Evolutionary conservation across 1,140 invertebrate species (phyloP), one percentile per base, ranked within the genome.

Genomic region (Caerostris extrusa): DNA sequence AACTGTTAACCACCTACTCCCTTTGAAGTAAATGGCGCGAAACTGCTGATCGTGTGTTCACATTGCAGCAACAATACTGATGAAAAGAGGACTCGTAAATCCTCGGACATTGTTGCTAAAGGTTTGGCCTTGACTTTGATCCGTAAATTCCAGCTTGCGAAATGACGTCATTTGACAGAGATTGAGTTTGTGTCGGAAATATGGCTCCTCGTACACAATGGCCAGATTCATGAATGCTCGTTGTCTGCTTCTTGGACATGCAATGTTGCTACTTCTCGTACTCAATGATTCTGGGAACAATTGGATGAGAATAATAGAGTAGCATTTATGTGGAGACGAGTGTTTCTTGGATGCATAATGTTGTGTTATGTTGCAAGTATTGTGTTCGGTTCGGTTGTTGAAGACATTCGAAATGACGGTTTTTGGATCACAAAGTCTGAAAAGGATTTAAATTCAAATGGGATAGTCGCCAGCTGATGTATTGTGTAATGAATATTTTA

Each of bases 101-200:
- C 34, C 10, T 77, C 69, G 69, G 69, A 77, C 69, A 77, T 19
- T 77, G 69, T 19, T 71, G 69, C 50, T 34, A 34, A 34, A 34
- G 34, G 19, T 17, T 7, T 10, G 69, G 10, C 69, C 69, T 77
- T 77, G 69, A 77, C 69, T 77, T 34, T 71, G 19, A 77, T 77
- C 34, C 69, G 69, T 77, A 77, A 77, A 77, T 77, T 77, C 10
- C 4, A 19, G 8, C 69, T 50, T 7, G 12, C 69, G 69, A 12
- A 77, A 77, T 50, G 69, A 50, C 69, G 69, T 77, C 53, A 77
- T 77, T 77, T 77, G 69, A 77, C 69, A 77, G 69, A 77, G 69
- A 77, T 77, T 50, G 69, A 77, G 34, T 5, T 10, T 10, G 69
- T 12, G 19, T 10, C 14, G 50, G 69, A 77, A 50, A 77, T 77